Evolutionary conservation across 2,797 vertebrate species (phyloP).

Genomic region (Sebastiscus tertius): DNA sequence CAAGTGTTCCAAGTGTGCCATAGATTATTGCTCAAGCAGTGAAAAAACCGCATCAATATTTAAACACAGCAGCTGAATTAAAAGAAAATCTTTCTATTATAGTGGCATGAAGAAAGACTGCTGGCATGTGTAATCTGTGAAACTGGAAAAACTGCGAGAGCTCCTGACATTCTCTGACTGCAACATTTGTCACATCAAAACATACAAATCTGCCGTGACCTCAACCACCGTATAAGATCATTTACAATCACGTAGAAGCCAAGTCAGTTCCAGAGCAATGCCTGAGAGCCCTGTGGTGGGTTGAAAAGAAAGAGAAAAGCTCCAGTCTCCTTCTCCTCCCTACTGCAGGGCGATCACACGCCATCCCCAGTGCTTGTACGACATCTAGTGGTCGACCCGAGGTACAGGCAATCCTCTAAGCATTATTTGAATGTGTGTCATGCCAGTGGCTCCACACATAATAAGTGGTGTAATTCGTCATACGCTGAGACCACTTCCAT

Average conservation of each 20-base stretch:
- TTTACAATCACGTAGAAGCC: not conserved
- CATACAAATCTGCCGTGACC: not conserved
- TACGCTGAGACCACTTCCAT: conserved; percentile 10
- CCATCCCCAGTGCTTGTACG: conserved; percentile 24
- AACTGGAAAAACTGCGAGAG: not conserved
- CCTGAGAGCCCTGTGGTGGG: not conserved
- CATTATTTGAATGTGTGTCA: conserved; percentile 19
- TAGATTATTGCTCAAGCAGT: not conserved
- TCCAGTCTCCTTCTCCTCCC: not conserved
- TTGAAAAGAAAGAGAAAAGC: not conserved
- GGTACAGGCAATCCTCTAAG: not conserved
- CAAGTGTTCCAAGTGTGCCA: not conserved
- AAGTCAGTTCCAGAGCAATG: not conserved
- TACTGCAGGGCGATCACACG: not conserved
- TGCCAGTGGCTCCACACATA: conserved; percentile 11
- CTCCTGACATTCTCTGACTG: not conserved
- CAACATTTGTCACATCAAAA: not conserved
- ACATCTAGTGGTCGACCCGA: conserved; percentile 64
- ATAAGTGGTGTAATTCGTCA: conserved; percentile 13
- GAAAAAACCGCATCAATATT: conserved; percentile 19
- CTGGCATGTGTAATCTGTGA: not conserved
- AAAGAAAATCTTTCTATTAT: not conserved
- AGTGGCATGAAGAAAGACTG: not conserved
- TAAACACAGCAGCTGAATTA: not conserved
- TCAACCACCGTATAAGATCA: not conserved